Evolutionary conservation across 2,888 invertebrate genomes (phyloP).

Genomic region (Stomorhina lunata): DNA sequence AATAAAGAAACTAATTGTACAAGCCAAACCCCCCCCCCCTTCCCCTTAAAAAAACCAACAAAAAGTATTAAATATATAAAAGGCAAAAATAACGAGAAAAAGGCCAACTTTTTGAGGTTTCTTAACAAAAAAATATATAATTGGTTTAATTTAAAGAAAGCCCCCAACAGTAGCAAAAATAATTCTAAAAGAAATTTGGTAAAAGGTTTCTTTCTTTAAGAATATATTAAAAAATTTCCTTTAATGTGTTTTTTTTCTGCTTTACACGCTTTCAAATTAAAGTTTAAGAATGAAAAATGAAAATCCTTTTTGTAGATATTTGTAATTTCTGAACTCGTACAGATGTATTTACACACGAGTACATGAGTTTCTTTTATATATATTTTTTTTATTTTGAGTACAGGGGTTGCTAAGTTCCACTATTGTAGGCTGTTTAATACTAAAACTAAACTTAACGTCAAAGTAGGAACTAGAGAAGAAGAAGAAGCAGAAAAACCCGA

Average conservation of each 20-base stretch:
- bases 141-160: conserved; percentile 33
- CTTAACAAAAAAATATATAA: conserved; percentile 8
- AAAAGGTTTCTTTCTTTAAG: not conserved
- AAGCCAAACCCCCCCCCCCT: too few relatives aligned
- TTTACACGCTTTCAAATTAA: not conserved
- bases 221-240: conserved; percentile 4
- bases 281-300: conserved; percentile 14
- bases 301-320: conserved; percentile 45
- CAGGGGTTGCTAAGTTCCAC: not conserved
- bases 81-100: conserved; percentile 6
- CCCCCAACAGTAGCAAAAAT: not conserved
- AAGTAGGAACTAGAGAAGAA: conserved; percentile 2
- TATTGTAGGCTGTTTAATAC: not conserved
- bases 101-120: conserved; percentile 7
- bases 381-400: not conserved
- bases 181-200: not conserved
- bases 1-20: conserved; percentile 51
- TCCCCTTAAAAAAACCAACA: conserved; percentile 36
- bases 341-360: conserved; percentile 29
- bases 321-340: conserved; percentile 40
- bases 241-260: not conserved
- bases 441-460: conserved; percentile 14
- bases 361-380: not conserved
- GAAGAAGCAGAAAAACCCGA: conserved; percentile 53
- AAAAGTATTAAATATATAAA: conserved; percentile 47